Evolutionary conservation across 2,797 vertebrate species (phyloP).

Genomic region (Xiphorhynchus erythropygius): DNA sequence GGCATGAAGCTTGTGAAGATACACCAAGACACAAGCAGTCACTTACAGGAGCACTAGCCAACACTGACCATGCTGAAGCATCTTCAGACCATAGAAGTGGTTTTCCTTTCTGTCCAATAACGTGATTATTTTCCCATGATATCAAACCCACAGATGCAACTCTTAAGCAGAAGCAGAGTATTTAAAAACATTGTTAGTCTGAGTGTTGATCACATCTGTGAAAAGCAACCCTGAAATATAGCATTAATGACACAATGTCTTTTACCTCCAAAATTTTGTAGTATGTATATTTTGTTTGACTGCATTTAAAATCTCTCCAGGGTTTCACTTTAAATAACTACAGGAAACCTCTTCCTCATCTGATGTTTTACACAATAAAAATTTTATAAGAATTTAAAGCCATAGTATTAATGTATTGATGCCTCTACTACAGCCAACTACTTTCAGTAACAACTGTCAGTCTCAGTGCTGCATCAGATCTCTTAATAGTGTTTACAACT

Average conservation of each 20-base stretch:
- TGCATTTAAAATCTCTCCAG: background rate
- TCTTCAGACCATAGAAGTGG: background rate
- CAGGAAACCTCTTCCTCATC: background rate
- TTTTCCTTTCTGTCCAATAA: background rate
- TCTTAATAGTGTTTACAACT: background rate
- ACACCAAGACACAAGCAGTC: fast-evolving
- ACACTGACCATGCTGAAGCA: background rate
- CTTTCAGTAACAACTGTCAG: background rate
- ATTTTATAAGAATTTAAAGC: background rate
- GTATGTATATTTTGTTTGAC: background rate
- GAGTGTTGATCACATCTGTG: background rate
- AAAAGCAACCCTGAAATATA: background rate
- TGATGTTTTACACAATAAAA: background rate
- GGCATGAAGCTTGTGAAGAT: background rate
- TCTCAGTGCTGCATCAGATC: background rate
- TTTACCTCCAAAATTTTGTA: background rate
- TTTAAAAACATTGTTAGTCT: background rate
- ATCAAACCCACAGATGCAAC: background rate
- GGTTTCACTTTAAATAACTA: background rate
- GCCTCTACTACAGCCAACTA: background rate
- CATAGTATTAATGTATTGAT: background rate
- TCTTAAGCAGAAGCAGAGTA: background rate
- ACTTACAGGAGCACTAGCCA: background rate
- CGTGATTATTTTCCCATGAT: background rate
- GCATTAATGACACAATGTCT: background rate